Percentiles rank a stretch among this genome's conserved stretches.
phyloP scores from a whole-genome alignment of 2,113 vertebrate genomes.

The Danionella cerebrum region DNA sequence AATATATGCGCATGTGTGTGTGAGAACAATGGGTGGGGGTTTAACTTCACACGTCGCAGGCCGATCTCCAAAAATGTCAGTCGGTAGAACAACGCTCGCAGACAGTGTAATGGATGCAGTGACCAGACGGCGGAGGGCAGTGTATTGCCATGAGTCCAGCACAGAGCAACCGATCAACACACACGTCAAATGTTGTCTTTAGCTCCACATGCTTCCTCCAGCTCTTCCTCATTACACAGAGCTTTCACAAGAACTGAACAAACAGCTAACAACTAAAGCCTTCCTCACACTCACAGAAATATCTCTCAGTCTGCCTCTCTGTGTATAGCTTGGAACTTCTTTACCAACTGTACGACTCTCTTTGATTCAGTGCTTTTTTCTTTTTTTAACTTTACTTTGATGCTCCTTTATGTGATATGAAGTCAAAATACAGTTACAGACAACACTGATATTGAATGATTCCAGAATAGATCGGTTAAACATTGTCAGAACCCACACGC shows the following conservation, averaged over 20 bases:
- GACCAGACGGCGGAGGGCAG: slow-evolving; percentile 18
- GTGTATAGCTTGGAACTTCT: too few species aligned
- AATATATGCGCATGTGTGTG: not conserved
- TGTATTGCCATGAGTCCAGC: slow-evolving; percentile 11
- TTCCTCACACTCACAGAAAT: not conserved
- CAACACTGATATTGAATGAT: too few species aligned
- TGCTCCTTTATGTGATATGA: too few species aligned
- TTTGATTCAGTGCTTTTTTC: too few species aligned
- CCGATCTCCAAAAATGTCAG: slow-evolving; percentile 14
- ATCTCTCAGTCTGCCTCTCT: not conserved
- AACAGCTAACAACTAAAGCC: not conserved
- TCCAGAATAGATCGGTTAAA: too few species aligned
- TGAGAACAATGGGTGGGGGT: not conserved
- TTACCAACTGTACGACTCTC: too few species aligned
- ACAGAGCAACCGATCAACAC: not conserved
- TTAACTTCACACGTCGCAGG: not conserved
- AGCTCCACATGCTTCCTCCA: not conserved
- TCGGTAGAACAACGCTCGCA: not conserved
- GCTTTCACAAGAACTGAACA: not conserved
- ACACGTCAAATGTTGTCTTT: not conserved
- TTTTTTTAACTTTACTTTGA: too few species aligned
- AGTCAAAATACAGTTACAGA: too few species aligned
- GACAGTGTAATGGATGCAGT: not conserved
- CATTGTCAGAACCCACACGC: too few species aligned
- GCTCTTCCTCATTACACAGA: not conserved